Conservation (phyloP, 2,797 vertebrate genomes). For the Taeniopygia guttata region DNA sequence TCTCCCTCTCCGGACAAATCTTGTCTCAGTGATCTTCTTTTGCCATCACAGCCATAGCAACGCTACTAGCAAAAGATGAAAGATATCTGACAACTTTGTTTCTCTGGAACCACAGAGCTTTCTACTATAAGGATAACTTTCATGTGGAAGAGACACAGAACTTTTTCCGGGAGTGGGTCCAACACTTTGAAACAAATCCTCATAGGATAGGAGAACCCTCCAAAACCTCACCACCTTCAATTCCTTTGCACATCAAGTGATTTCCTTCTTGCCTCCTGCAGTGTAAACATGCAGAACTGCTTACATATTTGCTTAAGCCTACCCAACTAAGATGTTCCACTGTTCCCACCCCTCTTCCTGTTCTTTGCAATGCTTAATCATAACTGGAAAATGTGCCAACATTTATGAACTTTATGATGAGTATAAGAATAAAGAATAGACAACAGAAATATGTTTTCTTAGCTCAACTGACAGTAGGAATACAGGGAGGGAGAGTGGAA, state of each 20-base stretch:
- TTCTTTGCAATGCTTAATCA: slow-evolving; percentile 32
- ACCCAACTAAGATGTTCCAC: slow-evolving; percentile 16
- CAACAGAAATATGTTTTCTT: neutral
- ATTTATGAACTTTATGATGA: neutral
- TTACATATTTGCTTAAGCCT: slow-evolving; percentile 23
- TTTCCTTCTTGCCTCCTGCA: slow-evolving; percentile 41
- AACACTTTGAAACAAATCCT: slow-evolving; percentile 57
- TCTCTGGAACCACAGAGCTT: slow-evolving; percentile 38
- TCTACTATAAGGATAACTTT: slow-evolving; percentile 44
- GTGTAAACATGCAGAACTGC: neutral
- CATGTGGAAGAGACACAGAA: slow-evolving; percentile 40
- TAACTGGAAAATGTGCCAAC: neutral
- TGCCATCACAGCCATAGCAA: slow-evolving; percentile 52
- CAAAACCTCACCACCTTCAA: slow-evolving; percentile 39
- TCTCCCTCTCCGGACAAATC: neutral
- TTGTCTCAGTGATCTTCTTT: slow-evolving; percentile 42
- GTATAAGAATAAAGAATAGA: neutral
- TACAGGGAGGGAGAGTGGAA: neutral
- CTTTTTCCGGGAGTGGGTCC: slow-evolving; percentile 33
- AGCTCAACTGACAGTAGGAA: neutral
- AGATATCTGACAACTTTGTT: slow-evolving; percentile 52
- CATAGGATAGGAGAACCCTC: neutral
- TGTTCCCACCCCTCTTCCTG: neutral
- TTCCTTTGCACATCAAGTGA: slow-evolving; percentile 1
- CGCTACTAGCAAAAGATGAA: slow-evolving; percentile 8